Percentiles rank a stretch among this genome's conserved stretches.
phyloP scores from a whole-genome alignment of 2,113 vertebrate genomes.

The Cephalopholis sonnerati region DNA sequence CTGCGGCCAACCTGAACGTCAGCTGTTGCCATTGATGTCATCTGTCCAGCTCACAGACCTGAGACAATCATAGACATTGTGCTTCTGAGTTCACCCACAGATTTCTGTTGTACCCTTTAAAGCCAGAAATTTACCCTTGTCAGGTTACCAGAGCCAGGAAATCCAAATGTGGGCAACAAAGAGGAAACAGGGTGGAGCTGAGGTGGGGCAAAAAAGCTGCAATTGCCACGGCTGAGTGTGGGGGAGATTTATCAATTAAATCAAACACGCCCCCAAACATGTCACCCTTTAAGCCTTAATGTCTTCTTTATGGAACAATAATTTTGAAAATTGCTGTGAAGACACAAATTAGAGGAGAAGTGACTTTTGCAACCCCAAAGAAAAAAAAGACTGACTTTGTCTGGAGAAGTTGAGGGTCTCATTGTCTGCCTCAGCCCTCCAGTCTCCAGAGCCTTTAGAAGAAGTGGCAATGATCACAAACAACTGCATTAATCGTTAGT shows the following conservation, averaged over 20 bases:
- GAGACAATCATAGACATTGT: neutral
- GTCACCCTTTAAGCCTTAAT: conserved; percentile 6
- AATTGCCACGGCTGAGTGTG: neutral
- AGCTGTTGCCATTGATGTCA: neutral
- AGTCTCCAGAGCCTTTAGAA: neutral
- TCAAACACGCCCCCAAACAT: conserved; percentile 19
- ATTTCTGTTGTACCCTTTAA: neutral
- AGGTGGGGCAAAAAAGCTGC: neutral
- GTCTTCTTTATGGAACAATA: conserved; percentile 10
- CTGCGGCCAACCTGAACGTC: neutral
- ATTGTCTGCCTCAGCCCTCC: neutral
- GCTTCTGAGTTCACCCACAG: neutral
- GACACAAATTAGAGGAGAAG: neutral
- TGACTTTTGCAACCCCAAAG: neutral
- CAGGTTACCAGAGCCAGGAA: neutral
- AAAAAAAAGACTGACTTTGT: neutral
- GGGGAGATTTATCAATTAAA: conserved; percentile 1
- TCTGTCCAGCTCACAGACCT: neutral
- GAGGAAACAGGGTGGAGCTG: neutral
- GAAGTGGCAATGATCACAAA: neutral
- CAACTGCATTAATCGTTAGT: neutral
- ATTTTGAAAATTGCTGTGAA: neutral
- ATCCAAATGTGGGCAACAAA: neutral
- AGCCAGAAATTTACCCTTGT: conserved; percentile 6
- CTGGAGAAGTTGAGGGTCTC: neutral